Evolutionary conservation across 2,888 invertebrate species (phyloP), one percentile per base, ranked within the genome.

Genomic region (Athripsodes cinereus): DNA sequence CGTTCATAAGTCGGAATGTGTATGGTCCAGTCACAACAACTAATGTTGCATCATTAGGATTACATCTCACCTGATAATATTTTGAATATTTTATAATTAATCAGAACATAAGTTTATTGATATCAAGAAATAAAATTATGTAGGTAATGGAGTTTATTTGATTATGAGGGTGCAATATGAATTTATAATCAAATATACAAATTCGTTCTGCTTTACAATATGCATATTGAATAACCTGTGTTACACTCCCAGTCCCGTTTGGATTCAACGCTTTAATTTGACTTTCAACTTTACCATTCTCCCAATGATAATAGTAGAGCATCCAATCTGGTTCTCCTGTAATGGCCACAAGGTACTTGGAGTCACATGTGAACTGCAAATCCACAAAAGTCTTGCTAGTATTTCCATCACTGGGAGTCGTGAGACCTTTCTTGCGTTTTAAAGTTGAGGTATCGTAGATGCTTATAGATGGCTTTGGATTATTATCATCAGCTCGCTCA

Each of bases 271-370:
- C 84, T 71, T 86, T 88, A 0, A 84, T 81, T 56, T 82, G 83
- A 58, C 87, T 89, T 66, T 90, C 87, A 31, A 92, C 81, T 71
- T 89, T 88, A 11, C 88, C 88, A 69, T 86, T 89, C 66, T 91
- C 90, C 86, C 89, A 84, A 69, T 87, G 86, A 78, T 91, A 90
- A 73, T 87, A 85, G 68, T 91, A 80, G 74, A 91, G 76, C 66
- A 81, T 85, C 86, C 88, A 88, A 70, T 93, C 93, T 0, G 94
- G 92, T 61, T 87, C 86, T 2, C 89, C 89, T 0, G 90, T 89
- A 26, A 96, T 83, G 1, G 88, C 84, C 1, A 88, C 84, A 11
- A 96, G 70, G 64, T 87, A 86, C 69, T 89, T 90, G 1, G 88
- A 90, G 70, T 96, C 95, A 61, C 79, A 84, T 0, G 91, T 88